Percentiles rank a stretch among this genome's conserved stretches.
phyloP scores from a whole-genome alignment of 2,113 vertebrate species.

The Calonectris borealis region DNA sequence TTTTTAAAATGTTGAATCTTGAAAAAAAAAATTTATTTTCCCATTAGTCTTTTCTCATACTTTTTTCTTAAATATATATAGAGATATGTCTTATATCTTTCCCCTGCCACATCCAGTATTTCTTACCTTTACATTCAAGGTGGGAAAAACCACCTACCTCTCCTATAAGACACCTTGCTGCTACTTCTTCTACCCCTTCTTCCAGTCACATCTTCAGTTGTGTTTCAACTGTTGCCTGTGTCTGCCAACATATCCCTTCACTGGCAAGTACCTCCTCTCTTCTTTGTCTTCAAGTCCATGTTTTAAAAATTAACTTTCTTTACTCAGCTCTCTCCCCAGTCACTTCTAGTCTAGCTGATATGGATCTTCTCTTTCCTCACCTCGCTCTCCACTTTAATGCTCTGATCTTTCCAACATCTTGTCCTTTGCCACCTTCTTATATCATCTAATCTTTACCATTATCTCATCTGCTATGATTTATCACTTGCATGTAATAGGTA shows the following conservation, averaged over 20 bases:
- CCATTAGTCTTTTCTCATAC: not conserved
- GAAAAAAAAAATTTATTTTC: not conserved
- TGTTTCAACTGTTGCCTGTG: not conserved
- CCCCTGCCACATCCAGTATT: not conserved
- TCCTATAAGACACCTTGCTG: not conserved
- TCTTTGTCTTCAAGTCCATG: not conserved
- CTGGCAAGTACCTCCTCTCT: not conserved
- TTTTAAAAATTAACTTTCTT: not conserved
- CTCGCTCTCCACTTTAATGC: not conserved
- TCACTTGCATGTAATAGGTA: not conserved
- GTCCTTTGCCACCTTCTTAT: not conserved
- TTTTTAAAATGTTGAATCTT: not conserved
- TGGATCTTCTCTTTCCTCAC: not conserved
- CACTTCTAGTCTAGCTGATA: not conserved
- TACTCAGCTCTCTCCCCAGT: not conserved
- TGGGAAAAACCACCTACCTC: not conserved
- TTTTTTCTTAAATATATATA: not conserved
- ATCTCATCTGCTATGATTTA: not conserved
- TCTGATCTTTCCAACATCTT: not conserved
- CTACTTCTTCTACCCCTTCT: not conserved
- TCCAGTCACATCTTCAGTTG: not conserved
- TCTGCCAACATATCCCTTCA: not conserved
- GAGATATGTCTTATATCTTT: not conserved
- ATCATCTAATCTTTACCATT: not conserved
- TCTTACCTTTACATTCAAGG: not conserved